Percentiles rank a stretch among this genome's conserved stretches.
These are phyloP conservation scores for Ictalurus punctatus DNA, from an alignment of 2,113 vertebrate genomes.

Conservation along the genomic window DNA sequence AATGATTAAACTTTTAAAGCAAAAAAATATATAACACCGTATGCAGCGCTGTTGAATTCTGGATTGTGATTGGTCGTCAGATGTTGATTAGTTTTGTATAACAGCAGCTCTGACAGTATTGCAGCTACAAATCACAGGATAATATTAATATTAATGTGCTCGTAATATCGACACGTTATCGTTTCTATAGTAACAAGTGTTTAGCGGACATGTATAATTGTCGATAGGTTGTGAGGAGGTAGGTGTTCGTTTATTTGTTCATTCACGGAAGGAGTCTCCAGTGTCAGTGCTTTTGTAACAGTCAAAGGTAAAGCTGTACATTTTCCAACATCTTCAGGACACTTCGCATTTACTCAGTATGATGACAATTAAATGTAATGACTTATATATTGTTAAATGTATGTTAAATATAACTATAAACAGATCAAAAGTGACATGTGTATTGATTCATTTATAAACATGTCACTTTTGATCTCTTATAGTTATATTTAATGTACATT, in stretches of 20 bases:
- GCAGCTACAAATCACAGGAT: not conserved
- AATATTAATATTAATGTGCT: not conserved
- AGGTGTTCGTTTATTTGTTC: not conserved
- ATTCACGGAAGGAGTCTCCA: not conserved
- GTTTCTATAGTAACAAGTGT: not conserved
- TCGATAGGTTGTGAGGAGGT: not conserved
- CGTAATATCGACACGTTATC: not conserved
- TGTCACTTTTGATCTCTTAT: too few relatives aligned
- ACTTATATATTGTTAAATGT: not conserved
- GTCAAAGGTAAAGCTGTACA: not conserved
- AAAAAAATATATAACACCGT: not conserved
- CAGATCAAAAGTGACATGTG: too few relatives aligned
- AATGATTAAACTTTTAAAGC: not conserved
- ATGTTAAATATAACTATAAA: not conserved
- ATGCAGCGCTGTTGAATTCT: not conserved
- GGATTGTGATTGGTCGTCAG: not conserved
- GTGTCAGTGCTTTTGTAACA: not conserved
- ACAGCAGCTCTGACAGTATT: not conserved
- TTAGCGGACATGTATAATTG: not conserved
- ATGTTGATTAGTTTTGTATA: not conserved
- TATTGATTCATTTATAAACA: too few relatives aligned
- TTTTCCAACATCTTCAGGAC: not conserved
- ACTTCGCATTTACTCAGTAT: not conserved
- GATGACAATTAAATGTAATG: not conserved
- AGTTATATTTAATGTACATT: too few relatives aligned